Evolutionary conservation across 2,888 invertebrate species (phyloP).

Genomic region (Drosophila macrospina): DNA sequence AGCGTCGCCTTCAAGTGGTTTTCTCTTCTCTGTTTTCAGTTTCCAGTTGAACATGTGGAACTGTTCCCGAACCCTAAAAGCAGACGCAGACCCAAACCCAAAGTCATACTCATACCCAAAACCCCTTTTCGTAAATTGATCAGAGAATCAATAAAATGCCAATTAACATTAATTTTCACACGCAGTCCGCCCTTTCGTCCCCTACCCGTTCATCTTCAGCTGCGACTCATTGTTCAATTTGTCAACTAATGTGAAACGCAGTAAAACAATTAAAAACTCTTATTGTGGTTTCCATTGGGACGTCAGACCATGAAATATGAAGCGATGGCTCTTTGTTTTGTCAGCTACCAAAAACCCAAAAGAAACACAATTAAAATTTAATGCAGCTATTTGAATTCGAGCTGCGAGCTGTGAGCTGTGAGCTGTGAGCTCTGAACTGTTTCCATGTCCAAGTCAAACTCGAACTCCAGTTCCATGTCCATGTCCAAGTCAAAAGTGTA

Average conservation of each 20-base stretch:
- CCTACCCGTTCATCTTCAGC: constrained; percentile 1
- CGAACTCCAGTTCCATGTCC: neutral
- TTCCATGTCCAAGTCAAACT: constrained; percentile 21
- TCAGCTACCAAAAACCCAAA: constrained; percentile 47
- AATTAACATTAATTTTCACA: constrained; percentile 74
- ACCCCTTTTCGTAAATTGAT: constrained; percentile 36
- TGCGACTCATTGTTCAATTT: constrained; percentile 58
- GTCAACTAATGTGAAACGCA: constrained; percentile 64
- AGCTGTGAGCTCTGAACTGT: neutral
- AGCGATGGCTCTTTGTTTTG: constrained; percentile 54
- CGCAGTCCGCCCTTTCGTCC: constrained; percentile 28
- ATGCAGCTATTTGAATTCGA: constrained; percentile 61
- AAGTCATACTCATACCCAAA: too few relatives aligned
- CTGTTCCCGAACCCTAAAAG: constrained; percentile 25
- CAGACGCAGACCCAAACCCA: neutral
- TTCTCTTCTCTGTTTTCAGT: neutral
- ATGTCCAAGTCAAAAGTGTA: constrained; percentile 22
- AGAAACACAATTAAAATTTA: constrained; percentile 58
- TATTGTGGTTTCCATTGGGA: constrained; percentile 26
- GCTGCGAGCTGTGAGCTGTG: constrained; percentile 32
- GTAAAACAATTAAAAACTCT: constrained; percentile 61
- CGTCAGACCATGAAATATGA: constrained; percentile 52
- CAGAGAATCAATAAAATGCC: constrained; percentile 70
- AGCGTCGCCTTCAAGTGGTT: constrained; percentile 64
- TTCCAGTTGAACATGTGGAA: constrained; percentile 42